These are phyloP conservation scores for Clanis bilineata DNA, from an alignment of 2,888 invertebrate species.

Conservation along the genomic window DNA sequence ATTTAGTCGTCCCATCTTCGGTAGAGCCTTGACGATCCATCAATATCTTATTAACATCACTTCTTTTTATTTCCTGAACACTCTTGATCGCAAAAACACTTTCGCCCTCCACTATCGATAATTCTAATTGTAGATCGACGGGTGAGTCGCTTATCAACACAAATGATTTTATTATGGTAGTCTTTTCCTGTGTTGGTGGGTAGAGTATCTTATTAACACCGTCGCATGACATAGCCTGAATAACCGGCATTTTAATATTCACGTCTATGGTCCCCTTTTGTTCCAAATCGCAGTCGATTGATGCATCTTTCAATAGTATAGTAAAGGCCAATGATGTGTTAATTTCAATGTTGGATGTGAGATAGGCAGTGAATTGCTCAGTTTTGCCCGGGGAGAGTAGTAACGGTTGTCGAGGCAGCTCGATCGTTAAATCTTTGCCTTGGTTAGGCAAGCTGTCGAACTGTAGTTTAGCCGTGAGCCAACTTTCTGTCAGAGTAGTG, in stretches of 20 bases:
- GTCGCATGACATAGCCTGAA: conserved; percentile 66
- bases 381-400: conserved; percentile 62
- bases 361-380: conserved; percentile 54
- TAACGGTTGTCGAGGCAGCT: conserved; percentile 63
- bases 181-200: conserved; percentile 54
- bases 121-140: conserved; percentile 58
- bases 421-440: conserved; percentile 52
- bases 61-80: conserved; percentile 66
- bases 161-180: conserved; percentile 51
- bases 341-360: conserved; percentile 63
- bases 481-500: conserved; percentile 60
- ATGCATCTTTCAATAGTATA: conserved; percentile 58
- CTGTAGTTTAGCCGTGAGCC: conserved; percentile 65
- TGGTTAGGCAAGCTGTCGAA: conserved; percentile 50
- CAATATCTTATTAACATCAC: conserved; percentile 63
- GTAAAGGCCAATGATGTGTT: conserved; percentile 49
- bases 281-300: conserved; percentile 54
- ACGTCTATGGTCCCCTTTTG: conserved; percentile 53
- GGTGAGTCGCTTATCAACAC: conserved; percentile 68
- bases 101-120: conserved; percentile 56
- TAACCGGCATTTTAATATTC: conserved; percentile 59
- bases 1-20: conserved; percentile 47
- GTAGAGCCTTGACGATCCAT: conserved; percentile 48
- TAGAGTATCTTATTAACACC: conserved; percentile 63
- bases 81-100: conserved; percentile 59